Evolutionary conservation across 2,113 vertebrate genomes (phyloP).

Genomic region (Atractosteus spatula): DNA sequence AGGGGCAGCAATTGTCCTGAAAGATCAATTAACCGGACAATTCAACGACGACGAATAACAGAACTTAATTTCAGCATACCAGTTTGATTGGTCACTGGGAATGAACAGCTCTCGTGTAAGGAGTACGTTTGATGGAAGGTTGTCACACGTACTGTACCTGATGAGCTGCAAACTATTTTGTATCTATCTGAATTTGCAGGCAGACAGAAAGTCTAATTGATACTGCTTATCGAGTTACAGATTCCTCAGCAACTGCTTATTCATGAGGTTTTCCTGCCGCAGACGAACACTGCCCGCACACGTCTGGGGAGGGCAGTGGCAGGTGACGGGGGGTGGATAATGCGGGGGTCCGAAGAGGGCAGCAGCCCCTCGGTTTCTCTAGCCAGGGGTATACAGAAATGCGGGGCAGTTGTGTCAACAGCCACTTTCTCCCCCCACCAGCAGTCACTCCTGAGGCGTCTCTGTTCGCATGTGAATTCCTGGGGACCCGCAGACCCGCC

Average conservation of each 20-base stretch:
- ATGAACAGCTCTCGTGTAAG: too few species aligned
- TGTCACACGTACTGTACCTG: not conserved
- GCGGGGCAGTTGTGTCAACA: conserved; percentile 52
- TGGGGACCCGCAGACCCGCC: conserved; percentile 52
- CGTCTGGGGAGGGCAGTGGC: conserved; percentile 28
- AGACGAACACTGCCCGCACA: conserved; percentile 27
- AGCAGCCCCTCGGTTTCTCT: conserved; percentile 6
- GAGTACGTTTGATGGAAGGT: not conserved
- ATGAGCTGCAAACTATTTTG: not conserved
- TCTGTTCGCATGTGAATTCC: conserved; percentile 74
- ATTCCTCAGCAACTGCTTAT: conserved; percentile 37
- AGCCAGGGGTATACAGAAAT: conserved; percentile 36
- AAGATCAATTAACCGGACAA: too few species aligned
- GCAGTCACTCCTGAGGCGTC: conserved; percentile 37
- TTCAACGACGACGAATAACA: too few species aligned
- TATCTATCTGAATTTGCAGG: too few species aligned
- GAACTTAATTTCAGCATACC: too few species aligned
- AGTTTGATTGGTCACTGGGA: too few species aligned
- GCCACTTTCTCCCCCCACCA: conserved; percentile 46
- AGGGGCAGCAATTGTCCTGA: too few species aligned
- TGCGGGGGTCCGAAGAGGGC: conserved; percentile 15
- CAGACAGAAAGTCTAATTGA: conserved; percentile 33
- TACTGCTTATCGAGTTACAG: conserved; percentile 41
- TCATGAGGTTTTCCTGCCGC: not conserved
- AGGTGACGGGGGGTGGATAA: conserved; percentile 39